Percentiles rank a stretch among this genome's conserved stretches.
These are phyloP conservation scores for Myotis lucifugus DNA, from an alignment of 2,113 vertebrate species.

Conservation along the genomic window DNA sequence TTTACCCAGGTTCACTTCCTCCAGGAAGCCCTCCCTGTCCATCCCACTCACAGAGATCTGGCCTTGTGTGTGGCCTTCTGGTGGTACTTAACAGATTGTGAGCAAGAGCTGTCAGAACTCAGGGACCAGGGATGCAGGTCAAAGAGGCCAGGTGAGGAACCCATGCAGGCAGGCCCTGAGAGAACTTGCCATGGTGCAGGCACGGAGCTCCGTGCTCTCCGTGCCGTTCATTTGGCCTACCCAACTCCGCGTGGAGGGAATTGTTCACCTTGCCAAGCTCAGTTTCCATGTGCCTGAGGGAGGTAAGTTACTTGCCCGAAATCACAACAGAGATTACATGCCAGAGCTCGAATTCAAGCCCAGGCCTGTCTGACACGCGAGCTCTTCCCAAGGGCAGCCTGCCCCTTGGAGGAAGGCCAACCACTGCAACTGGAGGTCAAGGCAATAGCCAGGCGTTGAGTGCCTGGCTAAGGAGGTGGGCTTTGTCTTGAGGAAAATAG, in stretches of 20 bases:
- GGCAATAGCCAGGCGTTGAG: neutral
- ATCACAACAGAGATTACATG: neutral
- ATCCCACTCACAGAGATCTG: neutral
- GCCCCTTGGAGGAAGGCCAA: neutral
- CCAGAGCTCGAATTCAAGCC: neutral
- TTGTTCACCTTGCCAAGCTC: neutral
- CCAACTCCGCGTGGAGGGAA: neutral
- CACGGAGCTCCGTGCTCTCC: neutral
- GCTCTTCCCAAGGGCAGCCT: neutral
- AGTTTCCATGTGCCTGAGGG: neutral
- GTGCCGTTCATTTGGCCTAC: neutral
- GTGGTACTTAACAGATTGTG: neutral
- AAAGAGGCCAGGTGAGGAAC: neutral
- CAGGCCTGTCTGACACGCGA: fast-evolving
- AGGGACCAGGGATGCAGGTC: neutral
- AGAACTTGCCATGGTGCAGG: neutral
- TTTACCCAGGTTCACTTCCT: neutral
- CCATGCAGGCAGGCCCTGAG: neutral
- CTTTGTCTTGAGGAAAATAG: neutral
- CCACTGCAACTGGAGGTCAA: neutral
- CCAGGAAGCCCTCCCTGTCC: neutral
- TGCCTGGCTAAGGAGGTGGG: neutral
- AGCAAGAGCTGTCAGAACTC: neutral
- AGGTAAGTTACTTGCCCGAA: neutral
- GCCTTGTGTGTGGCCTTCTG: neutral